Conservation (phyloP, 2,113 vertebrate species). For the Channa argus region DNA sequence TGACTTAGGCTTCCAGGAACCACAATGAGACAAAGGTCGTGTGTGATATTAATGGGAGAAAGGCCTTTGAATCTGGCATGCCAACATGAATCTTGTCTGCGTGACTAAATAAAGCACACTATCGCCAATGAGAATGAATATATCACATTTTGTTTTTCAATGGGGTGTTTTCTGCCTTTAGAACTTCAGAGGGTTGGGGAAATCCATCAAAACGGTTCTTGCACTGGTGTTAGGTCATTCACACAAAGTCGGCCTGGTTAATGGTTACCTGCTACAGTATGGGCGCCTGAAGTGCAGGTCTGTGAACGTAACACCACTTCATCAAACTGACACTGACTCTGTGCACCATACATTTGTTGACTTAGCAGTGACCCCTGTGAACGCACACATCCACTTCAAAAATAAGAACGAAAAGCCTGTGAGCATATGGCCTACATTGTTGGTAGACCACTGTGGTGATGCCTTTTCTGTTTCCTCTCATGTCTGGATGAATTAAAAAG, state of each 20-base stretch:
- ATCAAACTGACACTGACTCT: conserved; percentile 37
- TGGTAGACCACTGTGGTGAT: conserved; percentile 41
- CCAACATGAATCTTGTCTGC: conserved; percentile 47
- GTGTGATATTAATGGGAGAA: conserved; percentile 56
- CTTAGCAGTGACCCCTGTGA: conserved; percentile 38
- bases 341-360: conserved; percentile 43
- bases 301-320: conserved; percentile 31
- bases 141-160: conserved; percentile 52
- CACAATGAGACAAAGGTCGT: conserved; percentile 57
- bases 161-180: conserved; percentile 43
- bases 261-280: conserved; percentile 63
- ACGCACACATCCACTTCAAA: conserved; percentile 24
- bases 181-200: conserved; percentile 32
- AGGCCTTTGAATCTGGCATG: conserved; percentile 60
- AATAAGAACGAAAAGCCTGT: conserved; percentile 29
- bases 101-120: conserved; percentile 42
- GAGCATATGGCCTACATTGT: conserved; percentile 66
- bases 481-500: conserved; percentile 59
- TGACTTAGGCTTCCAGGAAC: conserved; percentile 50
- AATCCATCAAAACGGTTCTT: conserved; percentile 68
- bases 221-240: conserved; percentile 36
- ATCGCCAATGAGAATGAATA: conserved; percentile 64
- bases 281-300: conserved; percentile 21
- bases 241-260: conserved; percentile 63
- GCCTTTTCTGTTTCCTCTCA: conserved; percentile 54